Base-by-base conservation (phyloP, 1,140 invertebrate genomes). In the Episyrphus balteatus region DNA sequence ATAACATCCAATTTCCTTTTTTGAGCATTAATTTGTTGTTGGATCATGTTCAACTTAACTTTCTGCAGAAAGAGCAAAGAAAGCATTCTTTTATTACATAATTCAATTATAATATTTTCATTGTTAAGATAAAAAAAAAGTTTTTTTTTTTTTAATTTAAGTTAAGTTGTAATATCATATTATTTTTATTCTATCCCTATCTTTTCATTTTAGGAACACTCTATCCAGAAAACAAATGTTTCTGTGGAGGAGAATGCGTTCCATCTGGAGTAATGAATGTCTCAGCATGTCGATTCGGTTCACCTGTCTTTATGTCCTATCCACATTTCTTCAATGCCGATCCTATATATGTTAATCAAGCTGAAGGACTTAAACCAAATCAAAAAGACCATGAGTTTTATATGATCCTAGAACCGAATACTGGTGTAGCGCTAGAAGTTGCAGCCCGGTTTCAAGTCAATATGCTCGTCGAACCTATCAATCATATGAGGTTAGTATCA, bases 321-420 rank as follows among this genome's bases (percentile, higher is more conserved):
- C 90, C 91, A 0, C 90, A 95, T 67, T 94, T 92, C 71, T 83
- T 84, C 56, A 70, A 83, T 46, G 88, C 80, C 2, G 88, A 92
- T 69, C 71, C 75, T 0, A 77, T 61, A 53, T 83, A 88, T 45
- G 51, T 65, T 9, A 51, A 82, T 1, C 65, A 72, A 19, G 78
- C 93, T 2, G 66, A 71, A 1, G 89, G 89, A 19, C 64, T 93
- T 66, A 47, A 71, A 0, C 89, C 91, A 0, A 63, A 81, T 21
- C 69, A 77, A 46, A 62, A 77, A 1, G 71, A 80, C 51, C 87
- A 92, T 56, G 73, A 80, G 47, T 83, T 86, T 57, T 75, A 71
- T 41, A 71, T 92, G 49, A 69, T 78, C n/a, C 56, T 89, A 14
- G 86, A 92, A 65, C 86, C 86, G 26, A 75, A 68, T 48, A 77